These are phyloP conservation scores for Imbricaverruca yamaguchii DNA, from an alignment of 2,888 invertebrate genomes.

Conservation along the genomic window DNA sequence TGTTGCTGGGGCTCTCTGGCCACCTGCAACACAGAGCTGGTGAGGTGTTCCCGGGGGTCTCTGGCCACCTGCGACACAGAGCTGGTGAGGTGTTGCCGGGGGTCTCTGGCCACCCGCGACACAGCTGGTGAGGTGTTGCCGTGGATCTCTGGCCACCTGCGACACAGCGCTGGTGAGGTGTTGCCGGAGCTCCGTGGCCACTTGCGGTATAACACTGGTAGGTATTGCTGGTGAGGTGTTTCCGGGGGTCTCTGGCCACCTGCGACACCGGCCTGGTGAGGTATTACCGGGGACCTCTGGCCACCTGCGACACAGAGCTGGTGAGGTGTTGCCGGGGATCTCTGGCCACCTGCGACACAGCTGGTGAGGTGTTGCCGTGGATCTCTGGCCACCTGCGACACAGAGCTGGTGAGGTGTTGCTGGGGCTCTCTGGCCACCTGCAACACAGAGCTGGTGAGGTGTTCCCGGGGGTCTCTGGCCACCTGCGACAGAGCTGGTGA, in stretches of 20 bases:
- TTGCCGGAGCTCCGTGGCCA: not conserved
- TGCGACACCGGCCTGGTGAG: conserved; percentile 35
- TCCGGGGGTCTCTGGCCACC: conserved; percentile 48
- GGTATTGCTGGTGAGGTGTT: too few species aligned
- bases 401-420: too few species aligned
- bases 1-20: not conserved
- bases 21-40: not conserved
- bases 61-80: not conserved
- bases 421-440: not conserved
- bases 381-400: not conserved
- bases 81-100: too few species aligned
- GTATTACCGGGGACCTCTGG: not conserved
- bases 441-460: not conserved
- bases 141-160: not conserved
- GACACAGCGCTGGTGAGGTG: too few species aligned
- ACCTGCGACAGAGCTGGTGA: not conserved
- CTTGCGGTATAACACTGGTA: not conserved
- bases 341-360: not conserved
- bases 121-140: not conserved
- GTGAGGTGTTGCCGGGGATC: not conserved
- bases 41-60: not conserved
- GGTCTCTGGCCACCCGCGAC: not conserved
- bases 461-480: not conserved
- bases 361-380: too few species aligned
- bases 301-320: not conserved